A percentile compares a stretch with the other conserved stretches of the same genome.
Evolutionary conservation across 2,113 vertebrate species (phyloP).

Genomic region (Plotosus lineatus): DNA sequence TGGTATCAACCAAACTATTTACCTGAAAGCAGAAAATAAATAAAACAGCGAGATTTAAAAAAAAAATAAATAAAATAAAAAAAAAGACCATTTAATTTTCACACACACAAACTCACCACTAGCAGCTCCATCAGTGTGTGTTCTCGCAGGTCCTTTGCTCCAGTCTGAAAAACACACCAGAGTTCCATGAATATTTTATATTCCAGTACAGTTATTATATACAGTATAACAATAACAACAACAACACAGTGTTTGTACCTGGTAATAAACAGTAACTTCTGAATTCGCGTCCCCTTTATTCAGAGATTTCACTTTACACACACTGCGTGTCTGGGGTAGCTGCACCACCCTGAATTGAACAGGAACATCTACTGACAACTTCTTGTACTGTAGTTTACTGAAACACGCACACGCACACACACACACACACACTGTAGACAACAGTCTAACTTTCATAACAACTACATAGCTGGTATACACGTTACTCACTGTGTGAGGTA

Average conservation of each 20-base stretch:
- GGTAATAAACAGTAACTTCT: slow-evolving; percentile 92
- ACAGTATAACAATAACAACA: background rate
- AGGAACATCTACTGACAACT: slow-evolving; percentile 78
- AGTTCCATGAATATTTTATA: background rate
- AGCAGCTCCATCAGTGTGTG: slow-evolving; percentile 95
- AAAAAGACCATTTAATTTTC: no score
- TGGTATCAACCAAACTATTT: no score
- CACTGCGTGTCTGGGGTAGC: slow-evolving; percentile 77
- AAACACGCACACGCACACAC: slow-evolving; percentile 46
- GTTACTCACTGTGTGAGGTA: slow-evolving; percentile 26
- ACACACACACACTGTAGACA: background rate
- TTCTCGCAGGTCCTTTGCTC: slow-evolving; percentile 84
- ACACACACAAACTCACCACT: slow-evolving; percentile 79
- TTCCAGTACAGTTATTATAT: no score
- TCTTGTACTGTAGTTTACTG: slow-evolving; percentile 84
- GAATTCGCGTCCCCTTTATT: slow-evolving; percentile 94
- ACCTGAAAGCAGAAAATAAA: no score
- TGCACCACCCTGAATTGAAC: slow-evolving; percentile 91
- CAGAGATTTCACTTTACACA: slow-evolving; percentile 91
- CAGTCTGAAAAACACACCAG: slow-evolving; percentile 77
- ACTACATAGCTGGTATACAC: background rate
- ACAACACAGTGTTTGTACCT: slow-evolving; percentile 71
- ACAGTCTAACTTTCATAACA: background rate
- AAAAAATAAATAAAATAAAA: no score
- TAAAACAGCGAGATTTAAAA: no score